These are phyloP conservation scores for Coregonus suidteri DNA, from an alignment of 2,797 vertebrate genomes.

Conservation along the genomic window DNA sequence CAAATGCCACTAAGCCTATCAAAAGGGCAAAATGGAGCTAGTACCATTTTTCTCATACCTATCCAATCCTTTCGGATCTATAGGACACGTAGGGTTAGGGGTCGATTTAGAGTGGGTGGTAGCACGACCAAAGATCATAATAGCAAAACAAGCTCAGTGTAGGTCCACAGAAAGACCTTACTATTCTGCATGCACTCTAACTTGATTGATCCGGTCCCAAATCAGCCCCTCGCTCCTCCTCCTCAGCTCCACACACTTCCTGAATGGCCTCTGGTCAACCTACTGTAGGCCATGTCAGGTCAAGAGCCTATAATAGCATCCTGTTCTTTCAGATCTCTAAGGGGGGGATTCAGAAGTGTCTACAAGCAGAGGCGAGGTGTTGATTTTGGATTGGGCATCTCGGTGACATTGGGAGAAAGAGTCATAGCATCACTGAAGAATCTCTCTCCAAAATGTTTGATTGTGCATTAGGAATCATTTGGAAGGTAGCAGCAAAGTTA, in stretches of 20 bases:
- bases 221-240: no score
- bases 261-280: no score
- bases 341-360: conserved; percentile 3
- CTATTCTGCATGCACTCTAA: conserved; percentile 63
- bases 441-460: conserved; percentile 44
- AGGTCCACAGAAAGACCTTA: conserved; percentile 54
- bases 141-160: conserved; percentile 49
- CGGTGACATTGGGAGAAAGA: conserved; percentile 32
- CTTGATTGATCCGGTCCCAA: conserved; percentile 11
- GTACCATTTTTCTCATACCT: neutral
- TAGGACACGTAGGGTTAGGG: neutral
- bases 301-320: neutral
- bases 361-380: conserved; percentile 25
- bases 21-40: neutral
- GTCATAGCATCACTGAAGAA: neutral
- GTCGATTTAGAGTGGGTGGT: conserved; percentile 21
- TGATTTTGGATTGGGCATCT: conserved; percentile 21
- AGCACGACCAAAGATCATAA: conserved; percentile 60
- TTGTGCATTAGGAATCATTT: conserved; percentile 70
- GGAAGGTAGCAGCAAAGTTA: conserved; percentile 75
- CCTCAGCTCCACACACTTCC: no score
- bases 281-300: no score
- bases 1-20: conserved; percentile 13
- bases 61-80: conserved; percentile 10
- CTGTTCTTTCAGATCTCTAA: neutral